A percentile compares a stretch with the other conserved stretches of the same genome.
These are phyloP conservation scores for Drosophila virilis DNA, from an alignment of 1,140 invertebrate genomes.

Conservation along the genomic window DNA sequence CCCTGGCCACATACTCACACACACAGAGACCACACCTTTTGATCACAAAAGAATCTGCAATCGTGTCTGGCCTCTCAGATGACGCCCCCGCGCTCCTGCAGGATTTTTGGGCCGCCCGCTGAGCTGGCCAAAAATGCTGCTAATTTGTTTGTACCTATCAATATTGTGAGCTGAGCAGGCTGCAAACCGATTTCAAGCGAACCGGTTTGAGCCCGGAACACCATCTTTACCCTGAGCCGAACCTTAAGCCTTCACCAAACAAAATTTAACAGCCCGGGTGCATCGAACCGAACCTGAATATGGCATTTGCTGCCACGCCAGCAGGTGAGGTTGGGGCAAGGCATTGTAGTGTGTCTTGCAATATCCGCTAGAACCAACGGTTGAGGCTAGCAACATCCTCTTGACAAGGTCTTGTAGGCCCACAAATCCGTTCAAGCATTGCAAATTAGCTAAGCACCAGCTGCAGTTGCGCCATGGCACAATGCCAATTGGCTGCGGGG, in stretches of 20 bases:
- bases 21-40: slow-evolving; percentile 57
- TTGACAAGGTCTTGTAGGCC: slow-evolving; percentile 49
- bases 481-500: slow-evolving; percentile 17
- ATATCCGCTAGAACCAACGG: slow-evolving; percentile 58
- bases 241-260: too few relatives aligned
- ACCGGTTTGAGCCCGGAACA: too few relatives aligned
- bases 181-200: too few relatives aligned
- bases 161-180: too few relatives aligned
- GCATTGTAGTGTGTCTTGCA: slow-evolving; percentile 1
- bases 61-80: not conserved
- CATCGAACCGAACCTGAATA: too few relatives aligned
- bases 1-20: slow-evolving; percentile 1
- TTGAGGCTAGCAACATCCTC: slow-evolving; percentile 58
- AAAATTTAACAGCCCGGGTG: too few relatives aligned
- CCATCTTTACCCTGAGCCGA: too few relatives aligned
- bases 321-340: slow-evolving; percentile 1
- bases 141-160: slow-evolving; percentile 13
- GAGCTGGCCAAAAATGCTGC: slow-evolving; percentile 13
- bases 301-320: not conserved
- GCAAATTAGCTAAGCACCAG: slow-evolving; percentile 59
- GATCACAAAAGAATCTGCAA: slow-evolving; percentile 12
- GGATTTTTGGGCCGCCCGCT: slow-evolving; percentile 15
- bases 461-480: slow-evolving; percentile 42
- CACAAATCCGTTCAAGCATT: slow-evolving; percentile 78
- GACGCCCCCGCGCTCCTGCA: slow-evolving; percentile 31